Percentiles rank a stretch among this genome's conserved stretches.
Conservation (phyloP, 1,140 invertebrate species). For the Sminthurinus signatus region DNA sequence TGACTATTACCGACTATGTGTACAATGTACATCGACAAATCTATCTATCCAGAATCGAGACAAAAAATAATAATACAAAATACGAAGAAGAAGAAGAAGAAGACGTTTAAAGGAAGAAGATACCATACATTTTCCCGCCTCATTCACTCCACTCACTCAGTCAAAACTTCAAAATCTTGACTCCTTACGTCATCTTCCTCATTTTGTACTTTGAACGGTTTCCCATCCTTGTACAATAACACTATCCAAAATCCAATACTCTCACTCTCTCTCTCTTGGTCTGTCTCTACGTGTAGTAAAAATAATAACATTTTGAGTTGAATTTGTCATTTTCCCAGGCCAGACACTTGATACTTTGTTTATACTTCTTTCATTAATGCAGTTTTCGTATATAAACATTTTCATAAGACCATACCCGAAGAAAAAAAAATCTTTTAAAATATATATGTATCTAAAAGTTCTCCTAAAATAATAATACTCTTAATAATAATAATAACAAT, state of each 20-base stretch:
- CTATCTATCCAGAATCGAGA: no score
- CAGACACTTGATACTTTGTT: constrained; percentile 6
- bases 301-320: constrained; percentile 6
- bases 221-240: background rate
- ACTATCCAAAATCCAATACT: background rate
- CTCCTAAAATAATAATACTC: no score
- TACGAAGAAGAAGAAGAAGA: no score
- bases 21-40: background rate
- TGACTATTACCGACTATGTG: background rate
- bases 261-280: no score
- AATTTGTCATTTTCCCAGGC: constrained; percentile 4
- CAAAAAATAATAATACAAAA: no score
- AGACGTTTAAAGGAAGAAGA: no score
- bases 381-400: constrained; percentile 3
- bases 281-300: constrained; percentile 5
- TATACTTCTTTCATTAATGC: background rate
- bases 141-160: background rate
- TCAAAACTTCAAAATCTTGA: no score
- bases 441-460: no score
- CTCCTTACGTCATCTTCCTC: background rate
- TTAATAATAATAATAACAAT: no score
- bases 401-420: no score
- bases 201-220: background rate
- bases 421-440: no score
- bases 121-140: constrained; percentile 3